Percentiles rank a stretch among this genome's conserved stretches.
Evolutionary conservation across 37 sponge, comb jelly and placozoan genomes (phyloP).

Genomic region (Chondrosia reniformis): DNA sequence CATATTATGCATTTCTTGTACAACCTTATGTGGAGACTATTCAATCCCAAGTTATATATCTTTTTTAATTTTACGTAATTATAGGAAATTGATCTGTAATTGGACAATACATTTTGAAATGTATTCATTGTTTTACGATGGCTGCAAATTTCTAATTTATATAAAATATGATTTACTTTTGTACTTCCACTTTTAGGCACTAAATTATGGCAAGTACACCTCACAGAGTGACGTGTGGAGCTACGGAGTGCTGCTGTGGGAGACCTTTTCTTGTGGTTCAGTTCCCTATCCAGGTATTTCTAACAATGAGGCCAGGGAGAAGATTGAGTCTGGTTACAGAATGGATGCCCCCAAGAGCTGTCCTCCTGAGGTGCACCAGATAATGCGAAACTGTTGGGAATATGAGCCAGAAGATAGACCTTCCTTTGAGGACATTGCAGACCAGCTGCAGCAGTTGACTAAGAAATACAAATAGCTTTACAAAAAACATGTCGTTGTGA

Average conservation of each 20-base stretch:
- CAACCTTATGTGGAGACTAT: too few relatives aligned
- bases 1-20: too few relatives aligned
- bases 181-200: constrained; percentile 58
- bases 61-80: too few relatives aligned
- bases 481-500: not conserved
- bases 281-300: constrained; percentile 86
- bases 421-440: constrained; percentile 48
- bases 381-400: constrained; percentile 91
- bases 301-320: constrained; percentile 67
- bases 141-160: too few relatives aligned
- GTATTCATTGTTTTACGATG: too few relatives aligned
- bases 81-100: too few relatives aligned
- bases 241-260: constrained; percentile 89
- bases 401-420: constrained; percentile 87
- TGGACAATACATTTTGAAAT: too few relatives aligned
- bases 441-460: constrained; percentile 29
- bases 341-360: constrained; percentile 73
- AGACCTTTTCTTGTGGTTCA: constrained; percentile 81
- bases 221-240: constrained; percentile 93
- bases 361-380: constrained; percentile 63
- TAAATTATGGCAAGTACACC: constrained; percentile 84
- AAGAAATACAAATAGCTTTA: not conserved
- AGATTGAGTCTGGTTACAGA: constrained; percentile 80
- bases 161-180: too few relatives aligned
- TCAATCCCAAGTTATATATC: too few relatives aligned